Evolutionary conservation across 1,140 invertebrate species (phyloP).

Genomic region (Anoplolepis gracilipes): DNA sequence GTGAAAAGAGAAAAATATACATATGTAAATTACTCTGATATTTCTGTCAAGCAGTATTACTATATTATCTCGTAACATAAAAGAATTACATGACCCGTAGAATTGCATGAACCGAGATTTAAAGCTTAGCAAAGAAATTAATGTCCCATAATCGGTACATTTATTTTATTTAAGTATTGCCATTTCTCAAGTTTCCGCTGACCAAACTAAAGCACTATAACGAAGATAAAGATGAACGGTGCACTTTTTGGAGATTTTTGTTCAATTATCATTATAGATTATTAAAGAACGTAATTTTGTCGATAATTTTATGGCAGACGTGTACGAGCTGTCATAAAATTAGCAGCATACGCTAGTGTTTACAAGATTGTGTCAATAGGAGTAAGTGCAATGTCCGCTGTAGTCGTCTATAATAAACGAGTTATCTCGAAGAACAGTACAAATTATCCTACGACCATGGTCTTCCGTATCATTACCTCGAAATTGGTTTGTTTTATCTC

Average conservation of each 20-base stretch:
- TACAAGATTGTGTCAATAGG: not conserved
- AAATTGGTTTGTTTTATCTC: constrained; percentile 61
- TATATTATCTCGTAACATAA: not conserved
- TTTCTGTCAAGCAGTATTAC: not conserved
- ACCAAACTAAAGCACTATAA: not conserved
- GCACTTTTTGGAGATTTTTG: not conserved
- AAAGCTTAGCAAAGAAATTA: constrained; percentile 7
- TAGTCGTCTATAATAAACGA: constrained; percentile 55
- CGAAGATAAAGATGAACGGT: not conserved
- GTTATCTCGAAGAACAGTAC: constrained; percentile 52
- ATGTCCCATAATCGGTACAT: not conserved
- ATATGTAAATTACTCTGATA: not conserved
- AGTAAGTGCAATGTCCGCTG: constrained; percentile 35
- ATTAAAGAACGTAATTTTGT: not conserved
- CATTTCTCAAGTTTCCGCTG: not conserved
- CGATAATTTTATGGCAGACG: not conserved
- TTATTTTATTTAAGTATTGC: not conserved
- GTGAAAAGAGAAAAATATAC: not conserved
- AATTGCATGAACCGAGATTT: constrained; percentile 5
- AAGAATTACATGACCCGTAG: not conserved
- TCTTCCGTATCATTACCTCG: constrained; percentile 53
- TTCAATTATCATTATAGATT: constrained; percentile 30
- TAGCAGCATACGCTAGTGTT: constrained; percentile 5
- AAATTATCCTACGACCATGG: constrained; percentile 59
- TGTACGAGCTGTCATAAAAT: constrained; percentile 23